A percentile compares a stretch with the other conserved stretches of the same genome.
Evolutionary conservation across 2,113 vertebrate genomes (phyloP).

Genomic region (Mandrillus leucophaeus): DNA sequence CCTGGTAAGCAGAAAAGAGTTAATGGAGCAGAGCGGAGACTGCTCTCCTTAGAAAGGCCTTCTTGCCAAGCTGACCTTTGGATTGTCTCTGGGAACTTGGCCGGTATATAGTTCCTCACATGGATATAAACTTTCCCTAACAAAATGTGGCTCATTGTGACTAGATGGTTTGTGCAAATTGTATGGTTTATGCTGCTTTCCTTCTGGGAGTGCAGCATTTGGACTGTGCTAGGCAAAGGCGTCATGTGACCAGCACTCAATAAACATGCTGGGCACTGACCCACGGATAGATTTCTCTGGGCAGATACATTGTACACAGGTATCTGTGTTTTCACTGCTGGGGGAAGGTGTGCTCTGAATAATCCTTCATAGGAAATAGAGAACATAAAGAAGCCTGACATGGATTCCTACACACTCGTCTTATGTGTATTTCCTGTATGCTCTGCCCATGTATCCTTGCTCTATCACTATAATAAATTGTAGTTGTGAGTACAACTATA

Average conservation of each 20-base stretch:
- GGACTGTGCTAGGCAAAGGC: too few relatives aligned
- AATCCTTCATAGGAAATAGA: accelerated
- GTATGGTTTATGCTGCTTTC: neutral
- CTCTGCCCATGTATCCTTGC: accelerated
- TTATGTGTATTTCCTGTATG: accelerated
- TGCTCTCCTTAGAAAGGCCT: neutral
- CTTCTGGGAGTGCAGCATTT: neutral
- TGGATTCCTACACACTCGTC: too few relatives aligned
- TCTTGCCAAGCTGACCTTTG: neutral
- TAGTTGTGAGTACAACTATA: too few relatives aligned
- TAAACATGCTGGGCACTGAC: accelerated
- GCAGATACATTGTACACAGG: accelerated
- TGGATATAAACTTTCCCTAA: neutral
- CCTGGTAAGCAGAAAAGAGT: neutral
- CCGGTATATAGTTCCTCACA: accelerated
- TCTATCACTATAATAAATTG: accelerated
- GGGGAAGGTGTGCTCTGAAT: neutral
- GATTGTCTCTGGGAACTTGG: neutral
- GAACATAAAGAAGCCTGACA: accelerated
- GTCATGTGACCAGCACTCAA: accelerated
- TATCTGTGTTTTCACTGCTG: neutral
- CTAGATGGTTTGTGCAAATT: neutral
- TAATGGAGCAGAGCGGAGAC: accelerated
- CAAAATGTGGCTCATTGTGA: neutral
- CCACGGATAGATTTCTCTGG: too few relatives aligned